These are phyloP conservation scores for Parthenolecanium corni DNA, from an alignment of 2,888 invertebrate genomes.

Conservation along the genomic window DNA sequence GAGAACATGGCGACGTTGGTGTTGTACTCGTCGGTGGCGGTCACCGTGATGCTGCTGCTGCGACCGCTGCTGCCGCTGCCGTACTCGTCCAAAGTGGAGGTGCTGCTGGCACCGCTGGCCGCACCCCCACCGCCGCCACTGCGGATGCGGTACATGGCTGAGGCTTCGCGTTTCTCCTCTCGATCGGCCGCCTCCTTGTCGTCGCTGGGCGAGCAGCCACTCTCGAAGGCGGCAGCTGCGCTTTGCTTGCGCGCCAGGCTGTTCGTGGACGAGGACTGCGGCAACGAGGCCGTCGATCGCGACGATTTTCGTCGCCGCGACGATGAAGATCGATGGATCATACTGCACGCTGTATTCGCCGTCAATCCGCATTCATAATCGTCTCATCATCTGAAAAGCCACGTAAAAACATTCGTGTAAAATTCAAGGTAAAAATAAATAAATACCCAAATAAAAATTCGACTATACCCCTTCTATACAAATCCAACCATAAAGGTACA, in stretches of 20 bases:
- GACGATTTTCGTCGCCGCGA: constrained; percentile 55
- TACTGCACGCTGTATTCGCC: too few relatives aligned
- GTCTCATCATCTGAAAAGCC: background rate
- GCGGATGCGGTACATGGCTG: constrained; percentile 37
- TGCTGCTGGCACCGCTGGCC: constrained; percentile 32
- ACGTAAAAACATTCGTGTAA: too few relatives aligned
- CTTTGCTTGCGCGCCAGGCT: constrained; percentile 8
- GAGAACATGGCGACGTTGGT: constrained; percentile 47
- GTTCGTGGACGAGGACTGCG: constrained; percentile 40
- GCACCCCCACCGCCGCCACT: background rate
- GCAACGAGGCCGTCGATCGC: constrained; percentile 53
- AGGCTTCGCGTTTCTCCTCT: constrained; percentile 42
- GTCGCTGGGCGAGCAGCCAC: background rate
- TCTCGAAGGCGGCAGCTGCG: background rate
- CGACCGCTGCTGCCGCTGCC: constrained; percentile 37
- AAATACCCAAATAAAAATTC: too few relatives aligned
- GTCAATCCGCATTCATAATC: too few relatives aligned
- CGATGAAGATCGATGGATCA: constrained; percentile 58
- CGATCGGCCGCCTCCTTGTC: constrained; percentile 20
- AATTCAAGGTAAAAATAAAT: too few relatives aligned
- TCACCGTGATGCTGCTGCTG: constrained; percentile 35
- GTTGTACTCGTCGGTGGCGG: constrained; percentile 34
- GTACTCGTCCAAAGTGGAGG: constrained; percentile 34
- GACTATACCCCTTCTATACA: too few relatives aligned
- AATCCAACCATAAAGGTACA: too few relatives aligned